Base-by-base conservation (phyloP, 2,888 invertebrate genomes). In the Cerastis rubricosa region DNA sequence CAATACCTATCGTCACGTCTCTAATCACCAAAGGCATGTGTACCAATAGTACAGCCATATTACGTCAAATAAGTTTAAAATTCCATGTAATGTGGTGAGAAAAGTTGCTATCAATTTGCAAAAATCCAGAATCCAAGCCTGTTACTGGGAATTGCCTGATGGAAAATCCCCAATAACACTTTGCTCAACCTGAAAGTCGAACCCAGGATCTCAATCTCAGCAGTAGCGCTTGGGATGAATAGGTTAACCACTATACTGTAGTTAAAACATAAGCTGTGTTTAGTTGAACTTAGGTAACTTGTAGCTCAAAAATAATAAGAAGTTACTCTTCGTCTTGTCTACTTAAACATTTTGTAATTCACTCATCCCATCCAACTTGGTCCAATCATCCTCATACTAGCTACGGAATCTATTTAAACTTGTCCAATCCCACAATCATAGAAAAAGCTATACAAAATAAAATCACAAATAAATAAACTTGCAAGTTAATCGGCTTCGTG, bases 401-500 rank as follows among this genome's bases (percentile, higher is more conserved):
- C 73, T 45, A 43, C 51, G 2, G 5, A 67, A 76, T 2, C 14
- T 35, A 49, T 61, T 14, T 45, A 17, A 67, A 63, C 54, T 35
- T 59, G 54, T 63, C 22, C 17, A 64, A 68, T 74, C 9, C 25
- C 29, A 59, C 5, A 67, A 64, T 3, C 59, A 51, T 14, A 35
- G n/a, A 9, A 35, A 61, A 74, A 61, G 7, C 49, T 40, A 65
- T 47, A 45, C n/a, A 68, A 65, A 7, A 54, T 19, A 29, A 80
- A n/a, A 45, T n/a, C 43, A 19, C 12, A 69, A 45, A 63, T 57
- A 73, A 57, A 71, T 71, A 71, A 29, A 57, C 25, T 9, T 54
- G 6, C 29, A 71, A 64, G 59, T 69, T 43, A 45, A 74, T 47
- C 49, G 84, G 25, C n/a, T 47, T 45, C 40, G 35, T 14, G 40